Percentiles rank a stretch among this genome's conserved stretches.
These are phyloP conservation scores for Caenorhabditis afra DNA, from an alignment of 2,888 invertebrate species.

Conservation along the genomic window DNA sequence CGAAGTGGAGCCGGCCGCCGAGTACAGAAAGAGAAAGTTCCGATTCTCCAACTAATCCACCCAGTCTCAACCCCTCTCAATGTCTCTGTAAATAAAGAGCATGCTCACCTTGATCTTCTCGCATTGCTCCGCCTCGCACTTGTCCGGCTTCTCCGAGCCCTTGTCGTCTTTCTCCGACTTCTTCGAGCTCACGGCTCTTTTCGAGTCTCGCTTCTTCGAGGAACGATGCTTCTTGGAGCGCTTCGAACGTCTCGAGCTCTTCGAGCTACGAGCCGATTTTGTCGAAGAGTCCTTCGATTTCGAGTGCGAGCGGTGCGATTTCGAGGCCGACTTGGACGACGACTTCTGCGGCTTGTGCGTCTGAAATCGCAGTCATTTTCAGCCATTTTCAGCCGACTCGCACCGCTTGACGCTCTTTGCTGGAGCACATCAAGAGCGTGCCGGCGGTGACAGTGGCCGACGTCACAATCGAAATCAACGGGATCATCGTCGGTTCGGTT, in stretches of 20 bases:
- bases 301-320: conserved; percentile 7
- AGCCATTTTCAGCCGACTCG: not conserved
- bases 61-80: not conserved
- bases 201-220: conserved; percentile 1
- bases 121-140: conserved; percentile 17
- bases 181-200: conserved; percentile 10
- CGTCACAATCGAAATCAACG: conserved; percentile 30
- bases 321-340: conserved; percentile 33
- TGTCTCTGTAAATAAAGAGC: conserved; percentile 38
- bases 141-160: conserved; percentile 7
- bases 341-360: conserved; percentile 6
- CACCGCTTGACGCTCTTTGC: conserved; percentile 21
- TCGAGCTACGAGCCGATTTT: not conserved
- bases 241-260: not conserved
- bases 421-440: conserved; percentile 32
- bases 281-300: conserved; percentile 10
- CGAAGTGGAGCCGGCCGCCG: conserved; percentile 37
- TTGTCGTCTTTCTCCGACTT: conserved; percentile 5
- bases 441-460: conserved; percentile 26
- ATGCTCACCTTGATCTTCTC: conserved; percentile 7
- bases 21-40: conserved; percentile 40
- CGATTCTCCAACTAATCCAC: conserved; percentile 37
- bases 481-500: conserved; percentile 15
- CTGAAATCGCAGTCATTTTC: conserved; percentile 6
- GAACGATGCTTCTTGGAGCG: not conserved